Evolutionary conservation across 2,797 vertebrate genomes (phyloP), one percentile per base, ranked within the genome.

Genomic region (Sebastes minor): DNA sequence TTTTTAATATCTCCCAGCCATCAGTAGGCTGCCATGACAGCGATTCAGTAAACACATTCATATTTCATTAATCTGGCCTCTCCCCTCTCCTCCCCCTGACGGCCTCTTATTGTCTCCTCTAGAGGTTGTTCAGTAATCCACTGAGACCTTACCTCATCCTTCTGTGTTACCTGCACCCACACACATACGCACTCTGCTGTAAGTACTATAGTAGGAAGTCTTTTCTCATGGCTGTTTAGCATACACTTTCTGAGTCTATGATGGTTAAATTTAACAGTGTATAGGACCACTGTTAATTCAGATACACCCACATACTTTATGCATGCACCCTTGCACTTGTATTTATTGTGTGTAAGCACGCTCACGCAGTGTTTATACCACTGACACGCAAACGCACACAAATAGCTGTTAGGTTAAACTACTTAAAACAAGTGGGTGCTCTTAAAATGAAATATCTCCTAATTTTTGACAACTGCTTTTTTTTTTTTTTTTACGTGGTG

Each of bases 41-140:
- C 93, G 86, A 93, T 93, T 95, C 82, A 94, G 94, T 96, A 96
- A 97, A 96, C 96, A 95, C 94, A 95, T 97, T 97, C 95, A 95
- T 96, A 96, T 97, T 97, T 96, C 95, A 96, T 96, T 94, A 96
- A 94, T 94, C 73, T 84, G 77, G 92, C 87, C 88, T 95, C 95
- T 94, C 93, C 70, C 65, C 71, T 78, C 88, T 84, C 82, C 82
- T 78, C 78, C 86, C 80, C 80, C 76, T 74, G 76, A 76, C 25
- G 38, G 80, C 80, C 90, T 90, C 88, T 90, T 88, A 89, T 90
- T 92, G 88, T 91, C 89, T 86, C 86, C 83, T 92, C 67, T 73
- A 70, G 88, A 91, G 88, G 84, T 89, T 89, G 89, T 87, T 91
- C 76, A 79, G 76, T 88, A 89, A 88, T 90, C 81, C 88, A 81